A percentile compares a stretch with the other conserved stretches of the same genome.
Evolutionary conservation across 2,113 vertebrate genomes (phyloP).

Genomic region (Paedocypris sp.): DNA sequence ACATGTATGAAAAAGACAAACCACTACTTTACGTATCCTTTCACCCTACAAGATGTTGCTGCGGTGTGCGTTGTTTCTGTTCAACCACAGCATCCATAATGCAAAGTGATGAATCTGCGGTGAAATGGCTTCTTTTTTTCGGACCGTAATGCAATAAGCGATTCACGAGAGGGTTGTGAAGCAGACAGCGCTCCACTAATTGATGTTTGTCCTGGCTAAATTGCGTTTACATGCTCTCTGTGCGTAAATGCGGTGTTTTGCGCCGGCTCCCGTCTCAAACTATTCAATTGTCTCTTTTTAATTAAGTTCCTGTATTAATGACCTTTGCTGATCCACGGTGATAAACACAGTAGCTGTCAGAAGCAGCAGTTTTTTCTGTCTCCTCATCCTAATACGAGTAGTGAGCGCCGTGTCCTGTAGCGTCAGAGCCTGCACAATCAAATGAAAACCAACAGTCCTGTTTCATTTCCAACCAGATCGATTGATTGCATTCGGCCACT

Average conservation of each 20-base stretch:
- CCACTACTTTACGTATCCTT: too few species aligned
- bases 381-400: neutral
- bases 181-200: conserved; percentile 22
- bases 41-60: too few species aligned
- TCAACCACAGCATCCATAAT: conserved; percentile 33
- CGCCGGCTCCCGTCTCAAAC: neutral
- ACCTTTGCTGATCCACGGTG: neutral
- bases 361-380: neutral
- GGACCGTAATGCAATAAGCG: conserved; percentile 30
- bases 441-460: conserved; percentile 31
- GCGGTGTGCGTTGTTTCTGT: neutral
- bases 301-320: neutral
- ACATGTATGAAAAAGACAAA: too few species aligned
- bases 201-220: conserved; percentile 14
- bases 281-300: neutral
- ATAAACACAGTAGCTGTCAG: neutral
- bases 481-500: conserved; percentile 35
- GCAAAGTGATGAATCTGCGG: conserved; percentile 21
- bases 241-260: neutral
- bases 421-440: conserved; percentile 9
- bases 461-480: conserved; percentile 32
- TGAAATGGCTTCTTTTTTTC: conserved; percentile 23
- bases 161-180: conserved; percentile 18
- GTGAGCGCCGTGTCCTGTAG: neutral
- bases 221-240: conserved; percentile 15